A percentile compares a stretch with the other conserved stretches of the same genome.
phyloP scores from a whole-genome alignment of 2,888 invertebrate species.

The Pseudanteris insignis region DNA sequence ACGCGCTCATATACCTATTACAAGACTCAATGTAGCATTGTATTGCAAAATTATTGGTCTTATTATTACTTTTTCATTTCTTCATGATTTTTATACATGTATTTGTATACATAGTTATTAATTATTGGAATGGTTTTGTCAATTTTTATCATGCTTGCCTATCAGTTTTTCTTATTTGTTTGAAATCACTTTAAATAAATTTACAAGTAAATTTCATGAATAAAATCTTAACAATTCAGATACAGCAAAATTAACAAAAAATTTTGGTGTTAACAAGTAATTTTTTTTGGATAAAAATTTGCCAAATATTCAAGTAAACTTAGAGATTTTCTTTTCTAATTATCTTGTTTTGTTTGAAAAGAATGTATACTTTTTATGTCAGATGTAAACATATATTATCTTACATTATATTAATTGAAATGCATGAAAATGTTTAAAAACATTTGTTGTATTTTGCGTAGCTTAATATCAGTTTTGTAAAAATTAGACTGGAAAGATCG shows the following conservation, averaged over 20 bases:
- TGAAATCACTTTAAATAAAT: no score
- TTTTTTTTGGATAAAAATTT: no score
- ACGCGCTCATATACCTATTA: slow-evolving; percentile 61
- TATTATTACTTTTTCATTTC: slow-evolving; percentile 5
- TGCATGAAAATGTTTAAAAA: slow-evolving; percentile 5
- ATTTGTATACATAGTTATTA: background rate
- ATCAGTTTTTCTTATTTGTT: slow-evolving; percentile 4
- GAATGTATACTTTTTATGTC: no score
- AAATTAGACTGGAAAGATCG: slow-evolving; percentile 14
- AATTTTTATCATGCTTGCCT: slow-evolving; percentile 10
- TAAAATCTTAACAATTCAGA: no score
- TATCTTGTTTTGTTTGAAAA: background rate
- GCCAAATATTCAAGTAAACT: no score
- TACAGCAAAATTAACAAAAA: no score
- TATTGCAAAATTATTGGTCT: slow-evolving; percentile 53
- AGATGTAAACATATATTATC: no score
- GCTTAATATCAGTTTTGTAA: slow-evolving; percentile 27
- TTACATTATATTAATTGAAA: background rate
- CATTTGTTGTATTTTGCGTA: slow-evolving; percentile 29
- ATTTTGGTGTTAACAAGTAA: background rate
- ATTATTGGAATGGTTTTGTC: slow-evolving; percentile 14
- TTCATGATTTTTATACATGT: background rate
- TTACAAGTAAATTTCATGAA: no score
- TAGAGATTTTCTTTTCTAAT: background rate
- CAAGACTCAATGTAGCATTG: slow-evolving; percentile 64